These are phyloP conservation scores for Gnathonemus longibarbis DNA, from an alignment of 2,113 vertebrate species.

Conservation along the genomic window DNA sequence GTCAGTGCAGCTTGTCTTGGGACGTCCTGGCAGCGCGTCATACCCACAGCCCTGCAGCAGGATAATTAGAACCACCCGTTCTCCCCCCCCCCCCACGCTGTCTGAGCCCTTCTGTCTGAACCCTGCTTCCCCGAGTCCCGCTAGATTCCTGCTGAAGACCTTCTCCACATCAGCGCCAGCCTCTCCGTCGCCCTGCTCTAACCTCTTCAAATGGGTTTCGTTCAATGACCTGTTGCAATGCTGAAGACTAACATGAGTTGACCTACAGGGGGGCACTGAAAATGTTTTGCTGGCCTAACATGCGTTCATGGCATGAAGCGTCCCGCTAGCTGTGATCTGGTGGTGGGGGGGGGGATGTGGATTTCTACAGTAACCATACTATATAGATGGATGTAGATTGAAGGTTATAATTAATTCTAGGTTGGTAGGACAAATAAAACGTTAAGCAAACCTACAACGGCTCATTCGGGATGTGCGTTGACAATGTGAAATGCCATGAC, in stretches of 20 bases:
- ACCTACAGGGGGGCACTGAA: neutral
- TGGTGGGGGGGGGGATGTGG: neutral
- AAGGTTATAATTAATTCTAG: neutral
- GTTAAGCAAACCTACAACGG: neutral
- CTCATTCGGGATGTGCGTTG: neutral
- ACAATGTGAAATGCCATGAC: neutral
- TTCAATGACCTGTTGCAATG: neutral
- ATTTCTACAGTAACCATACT: neutral
- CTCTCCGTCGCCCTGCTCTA: neutral
- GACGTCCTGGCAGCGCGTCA: constrained; percentile 56
- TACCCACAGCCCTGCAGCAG: constrained; percentile 56
- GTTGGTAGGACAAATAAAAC: neutral
- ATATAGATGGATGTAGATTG: neutral
- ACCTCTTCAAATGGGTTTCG: neutral
- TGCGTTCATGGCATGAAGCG: neutral
- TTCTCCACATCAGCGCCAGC: neutral
- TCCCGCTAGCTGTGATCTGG: neutral
- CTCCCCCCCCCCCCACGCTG: constrained; percentile 20
- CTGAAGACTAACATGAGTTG: neutral
- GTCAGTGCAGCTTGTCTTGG: constrained; percentile 60
- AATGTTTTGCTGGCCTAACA: neutral
- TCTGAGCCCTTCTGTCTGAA: constrained; percentile 5
- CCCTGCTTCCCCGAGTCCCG: neutral
- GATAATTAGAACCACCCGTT: constrained; percentile 50
- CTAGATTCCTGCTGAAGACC: neutral